These are phyloP conservation scores for Acanthurus tractus DNA, from an alignment of 2,797 vertebrate genomes.

Conservation along the genomic window DNA sequence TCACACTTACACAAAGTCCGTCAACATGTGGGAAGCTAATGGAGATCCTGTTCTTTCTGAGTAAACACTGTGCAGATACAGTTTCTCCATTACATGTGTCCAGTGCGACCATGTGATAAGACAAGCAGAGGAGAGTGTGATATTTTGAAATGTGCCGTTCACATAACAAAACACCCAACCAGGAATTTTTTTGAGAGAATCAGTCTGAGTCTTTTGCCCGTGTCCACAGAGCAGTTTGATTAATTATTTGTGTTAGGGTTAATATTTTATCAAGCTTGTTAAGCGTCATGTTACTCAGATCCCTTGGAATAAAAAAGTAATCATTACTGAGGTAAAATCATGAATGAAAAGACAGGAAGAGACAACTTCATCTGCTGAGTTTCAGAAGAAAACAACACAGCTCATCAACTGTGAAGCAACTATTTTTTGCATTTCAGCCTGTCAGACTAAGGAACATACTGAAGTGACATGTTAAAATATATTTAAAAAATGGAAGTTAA, in stretches of 20 bases:
- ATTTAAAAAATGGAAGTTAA: not conserved
- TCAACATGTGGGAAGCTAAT: not conserved
- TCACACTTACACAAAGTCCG: conserved; percentile 5
- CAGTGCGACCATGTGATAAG: conserved; percentile 20
- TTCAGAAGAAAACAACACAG: not conserved
- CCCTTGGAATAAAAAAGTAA: conserved; percentile 18
- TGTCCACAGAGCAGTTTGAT: conserved; percentile 52
- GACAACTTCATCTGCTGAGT: not conserved
- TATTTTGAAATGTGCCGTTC: not conserved
- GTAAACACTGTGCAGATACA: conserved; percentile 32
- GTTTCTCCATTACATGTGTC: conserved; percentile 30
- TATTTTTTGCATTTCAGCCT: not conserved
- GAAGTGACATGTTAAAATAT: not conserved
- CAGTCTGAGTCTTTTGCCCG: conserved; percentile 20
- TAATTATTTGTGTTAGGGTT: conserved; percentile 75
- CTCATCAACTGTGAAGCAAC: not conserved
- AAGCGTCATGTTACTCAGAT: conserved; percentile 63
- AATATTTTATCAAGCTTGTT: conserved; percentile 72
- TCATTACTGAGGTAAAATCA: conserved; percentile 12
- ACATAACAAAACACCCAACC: conserved; percentile 12
- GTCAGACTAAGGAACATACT: not conserved
- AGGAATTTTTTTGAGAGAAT: conserved; percentile 34
- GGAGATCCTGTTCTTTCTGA: conserved; percentile 35
- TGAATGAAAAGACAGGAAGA: conserved; percentile 51
- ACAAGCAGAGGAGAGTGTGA: conserved; percentile 13